These are phyloP conservation scores for Thymallus thymallus DNA, from an alignment of 2,113 vertebrate genomes.

Conservation along the genomic window DNA sequence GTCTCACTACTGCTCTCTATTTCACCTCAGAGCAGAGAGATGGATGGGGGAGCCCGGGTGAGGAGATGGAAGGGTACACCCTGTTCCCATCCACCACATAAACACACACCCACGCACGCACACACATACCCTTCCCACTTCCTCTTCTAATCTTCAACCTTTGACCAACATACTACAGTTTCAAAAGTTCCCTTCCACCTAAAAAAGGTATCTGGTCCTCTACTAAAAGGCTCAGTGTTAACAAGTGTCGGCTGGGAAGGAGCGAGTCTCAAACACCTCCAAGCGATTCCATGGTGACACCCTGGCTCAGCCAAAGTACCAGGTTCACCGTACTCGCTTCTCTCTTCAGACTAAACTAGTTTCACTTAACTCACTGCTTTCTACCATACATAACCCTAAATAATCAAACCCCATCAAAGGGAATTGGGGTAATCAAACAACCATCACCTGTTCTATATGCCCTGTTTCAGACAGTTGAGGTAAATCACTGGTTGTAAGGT, in stretches of 20 bases:
- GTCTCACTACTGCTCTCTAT: not conserved
- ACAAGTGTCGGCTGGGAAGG: not conserved
- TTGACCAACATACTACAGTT: not conserved
- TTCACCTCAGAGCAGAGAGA: constrained; percentile 14
- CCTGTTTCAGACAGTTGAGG: not conserved
- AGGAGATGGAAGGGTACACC: not conserved
- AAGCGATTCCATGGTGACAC: not conserved
- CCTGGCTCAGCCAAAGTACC: not conserved
- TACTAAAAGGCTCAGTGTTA: not conserved
- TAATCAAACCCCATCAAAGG: not conserved
- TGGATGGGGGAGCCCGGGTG: not conserved
- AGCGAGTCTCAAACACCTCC: not conserved
- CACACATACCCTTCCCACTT: too few relatives aligned
- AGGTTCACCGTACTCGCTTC: not conserved
- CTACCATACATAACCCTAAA: not conserved
- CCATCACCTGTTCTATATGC: not conserved
- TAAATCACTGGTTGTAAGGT: not conserved
- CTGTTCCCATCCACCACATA: not conserved
- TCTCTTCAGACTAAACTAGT: not conserved
- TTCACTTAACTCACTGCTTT: not conserved
- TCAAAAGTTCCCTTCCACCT: not conserved
- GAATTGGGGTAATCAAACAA: too few relatives aligned
- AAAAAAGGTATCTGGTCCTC: not conserved
- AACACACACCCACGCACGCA: not conserved
- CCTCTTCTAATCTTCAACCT: too few relatives aligned